Evolutionary conservation across 2,113 vertebrate genomes (phyloP).

Genomic region (Ctenomys sociabilis): DNA sequence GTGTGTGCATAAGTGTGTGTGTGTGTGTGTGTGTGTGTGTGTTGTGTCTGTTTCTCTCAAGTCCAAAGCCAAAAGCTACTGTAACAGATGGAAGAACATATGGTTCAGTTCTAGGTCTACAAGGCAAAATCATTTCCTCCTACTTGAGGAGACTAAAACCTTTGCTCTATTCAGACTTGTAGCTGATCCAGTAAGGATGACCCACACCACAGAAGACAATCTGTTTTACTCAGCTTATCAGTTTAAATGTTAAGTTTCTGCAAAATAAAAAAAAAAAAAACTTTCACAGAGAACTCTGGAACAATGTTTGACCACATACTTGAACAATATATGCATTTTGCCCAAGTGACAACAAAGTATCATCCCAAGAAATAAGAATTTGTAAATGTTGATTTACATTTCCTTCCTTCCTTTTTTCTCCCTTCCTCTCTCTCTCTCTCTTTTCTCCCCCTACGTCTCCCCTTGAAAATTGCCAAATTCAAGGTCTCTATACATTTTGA

Average conservation of each 20-base stretch:
- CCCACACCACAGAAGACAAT: background rate
- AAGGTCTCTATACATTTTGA: background rate
- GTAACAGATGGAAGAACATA: background rate
- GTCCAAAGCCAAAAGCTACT: background rate
- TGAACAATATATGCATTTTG: background rate
- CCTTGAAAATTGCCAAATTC: background rate
- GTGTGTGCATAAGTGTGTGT: background rate
- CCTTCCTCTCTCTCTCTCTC: background rate
- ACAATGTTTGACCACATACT: background rate
- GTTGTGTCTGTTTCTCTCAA: background rate
- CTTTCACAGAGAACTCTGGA: background rate
- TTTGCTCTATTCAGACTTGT: background rate
- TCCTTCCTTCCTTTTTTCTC: background rate
- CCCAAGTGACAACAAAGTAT: background rate
- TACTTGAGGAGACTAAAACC: background rate
- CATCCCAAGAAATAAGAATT: background rate
- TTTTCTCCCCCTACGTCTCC: background rate
- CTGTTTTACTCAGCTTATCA: background rate
- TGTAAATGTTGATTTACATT: background rate
- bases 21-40: background rate
- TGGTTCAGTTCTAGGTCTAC: background rate
- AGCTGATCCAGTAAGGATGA: background rate
- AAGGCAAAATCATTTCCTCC: background rate
- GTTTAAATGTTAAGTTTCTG: background rate
- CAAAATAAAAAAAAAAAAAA: too few species aligned